Conservation (phyloP, 2,888 invertebrate genomes). For the Neocrepidodera transversa region DNA sequence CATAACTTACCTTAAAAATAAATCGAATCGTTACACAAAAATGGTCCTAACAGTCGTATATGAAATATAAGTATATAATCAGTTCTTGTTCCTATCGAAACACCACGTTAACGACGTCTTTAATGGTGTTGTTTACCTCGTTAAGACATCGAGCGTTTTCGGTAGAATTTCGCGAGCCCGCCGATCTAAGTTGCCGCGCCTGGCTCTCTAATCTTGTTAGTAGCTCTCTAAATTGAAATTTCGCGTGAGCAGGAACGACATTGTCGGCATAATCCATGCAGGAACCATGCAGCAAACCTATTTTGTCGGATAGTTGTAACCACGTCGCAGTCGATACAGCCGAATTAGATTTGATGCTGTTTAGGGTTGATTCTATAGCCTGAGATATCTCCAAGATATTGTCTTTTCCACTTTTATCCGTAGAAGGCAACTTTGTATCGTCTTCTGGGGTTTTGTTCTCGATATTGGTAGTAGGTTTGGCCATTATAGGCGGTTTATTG, state of each 20-base stretch:
- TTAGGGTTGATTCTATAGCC: slow-evolving; percentile 70
- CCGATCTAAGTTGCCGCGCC: slow-evolving; percentile 72
- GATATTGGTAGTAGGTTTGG: slow-evolving; percentile 60
- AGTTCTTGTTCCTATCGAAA: slow-evolving; percentile 52
- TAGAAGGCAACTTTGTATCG: slow-evolving; percentile 59
- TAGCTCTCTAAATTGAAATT: slow-evolving; percentile 85
- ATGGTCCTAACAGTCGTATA: slow-evolving; percentile 52
- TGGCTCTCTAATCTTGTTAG: slow-evolving; percentile 74
- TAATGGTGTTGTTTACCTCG: slow-evolving; percentile 76
- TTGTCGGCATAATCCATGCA: slow-evolving; percentile 86
- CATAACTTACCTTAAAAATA: slow-evolving; percentile 51
- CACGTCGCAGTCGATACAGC: slow-evolving; percentile 72
- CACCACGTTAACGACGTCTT: slow-evolving; percentile 78
- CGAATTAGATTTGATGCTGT: slow-evolving; percentile 65
- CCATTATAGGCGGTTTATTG: slow-evolving; percentile 61
- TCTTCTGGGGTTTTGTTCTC: slow-evolving; percentile 58
- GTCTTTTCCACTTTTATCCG: slow-evolving; percentile 58
- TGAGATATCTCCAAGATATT: slow-evolving; percentile 72
- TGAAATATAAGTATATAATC: slow-evolving; percentile 36
- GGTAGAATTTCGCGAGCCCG: slow-evolving; percentile 72
- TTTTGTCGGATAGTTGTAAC: slow-evolving; percentile 80
- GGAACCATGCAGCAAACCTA: slow-evolving; percentile 80
- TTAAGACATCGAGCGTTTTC: slow-evolving; percentile 73
- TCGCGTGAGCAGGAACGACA: slow-evolving; percentile 81
- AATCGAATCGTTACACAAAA: slow-evolving; percentile 45